Conservation (phyloP, 1,140 invertebrate genomes). For the Steinernema feltiae region DNA sequence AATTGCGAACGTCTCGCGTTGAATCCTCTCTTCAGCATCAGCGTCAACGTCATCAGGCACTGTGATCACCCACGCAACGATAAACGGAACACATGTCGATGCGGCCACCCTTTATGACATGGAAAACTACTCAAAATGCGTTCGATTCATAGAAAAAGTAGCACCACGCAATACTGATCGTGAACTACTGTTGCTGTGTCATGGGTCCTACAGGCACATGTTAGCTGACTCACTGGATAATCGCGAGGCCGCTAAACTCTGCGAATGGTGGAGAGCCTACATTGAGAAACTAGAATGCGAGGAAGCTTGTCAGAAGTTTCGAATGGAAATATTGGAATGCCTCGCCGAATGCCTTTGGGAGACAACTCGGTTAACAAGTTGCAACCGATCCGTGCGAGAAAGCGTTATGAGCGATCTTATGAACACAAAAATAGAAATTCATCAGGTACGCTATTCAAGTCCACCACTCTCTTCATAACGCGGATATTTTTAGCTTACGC, state of each 20-base stretch:
- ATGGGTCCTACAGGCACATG: conserved; percentile 3
- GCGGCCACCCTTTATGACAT: neutral
- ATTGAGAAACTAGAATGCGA: neutral
- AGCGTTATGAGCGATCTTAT: neutral
- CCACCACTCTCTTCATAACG: neutral
- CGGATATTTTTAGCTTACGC: neutral
- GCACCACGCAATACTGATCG: neutral
- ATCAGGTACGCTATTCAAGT: conserved; percentile 6
- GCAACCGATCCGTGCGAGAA: neutral
- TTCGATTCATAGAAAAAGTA: neutral
- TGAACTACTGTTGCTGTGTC: neutral
- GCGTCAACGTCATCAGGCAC: neutral
- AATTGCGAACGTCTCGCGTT: neutral
- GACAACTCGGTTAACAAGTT: neutral
- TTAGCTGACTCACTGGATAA: neutral
- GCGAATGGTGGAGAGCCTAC: neutral
- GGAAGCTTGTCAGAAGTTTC: neutral
- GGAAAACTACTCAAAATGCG: conserved; percentile 1
- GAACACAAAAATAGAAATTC: neutral
- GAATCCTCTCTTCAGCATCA: neutral
- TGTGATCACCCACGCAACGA: neutral
- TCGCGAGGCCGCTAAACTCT: neutral
- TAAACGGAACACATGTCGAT: neutral
- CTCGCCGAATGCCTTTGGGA: neutral
- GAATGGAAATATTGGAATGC: neutral